Base-by-base conservation (phyloP, 1,140 invertebrate species). In the Cecropterus lyciades region DNA sequence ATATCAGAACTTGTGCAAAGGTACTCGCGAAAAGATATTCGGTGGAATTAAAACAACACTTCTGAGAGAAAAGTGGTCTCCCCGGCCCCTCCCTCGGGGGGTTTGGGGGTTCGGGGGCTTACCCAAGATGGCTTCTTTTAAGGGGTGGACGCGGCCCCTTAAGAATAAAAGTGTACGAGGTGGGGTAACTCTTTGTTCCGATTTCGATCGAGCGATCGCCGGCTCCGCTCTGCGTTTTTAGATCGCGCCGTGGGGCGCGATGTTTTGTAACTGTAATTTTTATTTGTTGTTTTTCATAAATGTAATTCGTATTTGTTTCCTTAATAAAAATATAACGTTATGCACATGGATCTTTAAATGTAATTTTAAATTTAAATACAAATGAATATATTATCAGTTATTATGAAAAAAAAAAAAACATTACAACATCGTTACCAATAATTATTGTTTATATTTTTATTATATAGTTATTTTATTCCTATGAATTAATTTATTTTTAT, bases 21-120 rank as follows among this genome's bases (percentile, higher is more conserved):
- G 87, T 90, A 89, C 89, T 87, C 88, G 82, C 86, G 86, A 91
- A 90, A 91, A 91, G 89, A 89, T 91, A 91, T 91, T 91, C 80
- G 82, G 83, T 79, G 77, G 89, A 90, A 91, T 91, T 90, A 91
- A 91, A 91, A 91, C 87, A 91, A 91, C 89, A 91, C 85, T 87
- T 83, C 76, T 67, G 80, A 86, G 83, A 85, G 84, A 89, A 87
- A 89, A 89, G 87, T 88, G 82, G 80, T 79, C 81, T 80, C 70
- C 78, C 82, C 75, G 49, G 45, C 65, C 66, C 64, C 69, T 52
- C 72, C 69, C 62, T 70, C 53, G 30, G 70, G 72, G 78, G 75
- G 77, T 71, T 51, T 13, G 30, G 59, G 57, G 59, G 59, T 14
- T 27, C 33, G 59, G 70, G 68, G 52, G 70, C 73, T 76, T 73